A percentile compares a stretch with the other conserved stretches of the same genome.
Conservation (phyloP, 2,797 vertebrate genomes). For the Chloroceryle amazona region DNA sequence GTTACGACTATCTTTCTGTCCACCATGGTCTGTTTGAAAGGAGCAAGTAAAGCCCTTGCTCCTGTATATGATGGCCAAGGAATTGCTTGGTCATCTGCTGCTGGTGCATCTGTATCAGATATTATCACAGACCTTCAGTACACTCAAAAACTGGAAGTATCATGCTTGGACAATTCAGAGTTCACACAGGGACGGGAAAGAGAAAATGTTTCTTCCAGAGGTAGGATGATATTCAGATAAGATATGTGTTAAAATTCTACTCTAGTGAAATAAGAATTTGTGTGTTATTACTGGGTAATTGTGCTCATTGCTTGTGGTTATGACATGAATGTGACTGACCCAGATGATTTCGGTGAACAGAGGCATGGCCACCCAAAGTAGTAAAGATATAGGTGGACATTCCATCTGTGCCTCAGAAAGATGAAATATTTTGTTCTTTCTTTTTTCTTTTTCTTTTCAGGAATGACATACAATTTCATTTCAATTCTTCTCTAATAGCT, state of each 20-base stretch:
- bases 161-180: not conserved
- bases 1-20: not conserved
- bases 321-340: not conserved
- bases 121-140: not conserved
- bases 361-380: not conserved
- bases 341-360: not conserved
- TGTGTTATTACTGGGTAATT: not conserved
- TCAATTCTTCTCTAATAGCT: not conserved
- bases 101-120: not conserved
- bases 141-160: not conserved
- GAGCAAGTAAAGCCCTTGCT: not conserved
- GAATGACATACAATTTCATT: not conserved
- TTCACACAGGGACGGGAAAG: fast-evolving
- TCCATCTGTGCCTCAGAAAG: not conserved
- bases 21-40: not conserved
- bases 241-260: not conserved
- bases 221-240: not conserved
- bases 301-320: not conserved
- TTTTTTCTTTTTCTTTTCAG: not conserved
- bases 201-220: not conserved
- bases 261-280: not conserved
- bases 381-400: not conserved
- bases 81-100: not conserved
- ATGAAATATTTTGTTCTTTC: fast-evolving
- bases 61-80: not conserved